A percentile compares a stretch with the other conserved stretches of the same genome.
phyloP scores from a whole-genome alignment of 2,888 invertebrate genomes.

The Pristionchus japonicus region DNA sequence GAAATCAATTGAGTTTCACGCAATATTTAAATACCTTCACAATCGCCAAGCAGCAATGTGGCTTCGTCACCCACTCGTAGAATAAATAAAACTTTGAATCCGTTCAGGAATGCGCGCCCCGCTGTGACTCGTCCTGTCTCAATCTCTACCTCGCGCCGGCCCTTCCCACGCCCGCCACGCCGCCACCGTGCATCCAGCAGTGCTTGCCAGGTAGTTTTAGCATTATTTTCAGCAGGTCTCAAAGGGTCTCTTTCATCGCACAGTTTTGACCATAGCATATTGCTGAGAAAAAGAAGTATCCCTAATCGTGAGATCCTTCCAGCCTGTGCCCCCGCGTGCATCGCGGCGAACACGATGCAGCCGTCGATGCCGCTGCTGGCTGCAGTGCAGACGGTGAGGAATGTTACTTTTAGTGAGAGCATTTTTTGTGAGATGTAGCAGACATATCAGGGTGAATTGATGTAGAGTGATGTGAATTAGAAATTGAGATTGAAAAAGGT shows the following conservation, averaged over 20 bases:
- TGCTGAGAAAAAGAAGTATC: background rate
- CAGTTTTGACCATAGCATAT: too few species aligned
- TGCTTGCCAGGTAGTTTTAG: slow-evolving; percentile 8
- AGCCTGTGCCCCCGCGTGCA: slow-evolving; percentile 32
- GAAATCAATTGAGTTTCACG: too few species aligned
- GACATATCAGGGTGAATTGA: too few species aligned
- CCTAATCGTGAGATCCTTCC: background rate
- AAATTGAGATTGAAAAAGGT: too few species aligned
- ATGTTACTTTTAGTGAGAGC: too few species aligned
- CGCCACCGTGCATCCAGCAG: slow-evolving; percentile 6
- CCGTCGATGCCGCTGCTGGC: slow-evolving; percentile 5
- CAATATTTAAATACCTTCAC: too few species aligned
- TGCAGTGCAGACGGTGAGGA: slow-evolving; percentile 28
- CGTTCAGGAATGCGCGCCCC: background rate
- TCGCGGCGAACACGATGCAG: slow-evolving; percentile 1
- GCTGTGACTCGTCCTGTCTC: slow-evolving; percentile 17
- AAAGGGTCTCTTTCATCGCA: too few species aligned
- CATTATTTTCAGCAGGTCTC: background rate
- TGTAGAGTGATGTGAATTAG: too few species aligned
- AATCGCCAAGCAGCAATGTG: too few species aligned
- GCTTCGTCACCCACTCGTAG: too few species aligned
- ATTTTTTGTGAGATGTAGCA: too few species aligned
- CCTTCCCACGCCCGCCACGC: slow-evolving; percentile 8
- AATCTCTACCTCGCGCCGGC: slow-evolving; percentile 17
- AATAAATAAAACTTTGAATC: too few species aligned